Evolutionary conservation across 2,888 invertebrate genomes (phyloP).

Genomic region (Theodoxus fluviatilis): DNA sequence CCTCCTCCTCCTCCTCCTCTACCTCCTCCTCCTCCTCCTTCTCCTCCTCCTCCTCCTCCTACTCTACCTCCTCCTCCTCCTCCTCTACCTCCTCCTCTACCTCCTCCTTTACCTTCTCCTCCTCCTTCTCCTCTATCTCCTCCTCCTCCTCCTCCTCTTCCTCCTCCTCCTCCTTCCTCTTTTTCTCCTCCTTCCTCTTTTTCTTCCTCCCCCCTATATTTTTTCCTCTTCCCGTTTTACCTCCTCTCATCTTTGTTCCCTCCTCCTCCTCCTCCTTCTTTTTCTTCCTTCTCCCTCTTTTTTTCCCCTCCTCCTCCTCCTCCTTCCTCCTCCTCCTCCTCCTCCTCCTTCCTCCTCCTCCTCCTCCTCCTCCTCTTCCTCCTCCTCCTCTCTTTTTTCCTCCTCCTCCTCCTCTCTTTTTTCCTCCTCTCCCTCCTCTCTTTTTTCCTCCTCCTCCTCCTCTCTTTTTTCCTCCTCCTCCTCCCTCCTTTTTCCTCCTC

Average conservation of each 20-base stretch:
- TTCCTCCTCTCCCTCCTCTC: not conserved
- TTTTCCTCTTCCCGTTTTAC: not conserved
- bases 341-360: not conserved
- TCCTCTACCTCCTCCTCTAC: not conserved
- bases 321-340: not conserved
- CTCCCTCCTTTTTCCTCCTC: not conserved
- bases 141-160: not conserved
- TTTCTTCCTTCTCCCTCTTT: not conserved
- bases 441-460: not conserved
- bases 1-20: not conserved
- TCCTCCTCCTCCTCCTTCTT: not conserved
- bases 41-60: no score
- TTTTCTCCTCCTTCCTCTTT: not conserved
- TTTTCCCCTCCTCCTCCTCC: constrained; percentile 4
- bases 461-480: not conserved
- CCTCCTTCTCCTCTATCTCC: not conserved
- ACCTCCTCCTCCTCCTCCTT: not conserved
- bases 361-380: not conserved
- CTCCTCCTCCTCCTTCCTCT: not conserved
- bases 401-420: not conserved
- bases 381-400: not conserved
- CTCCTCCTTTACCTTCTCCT: not conserved
- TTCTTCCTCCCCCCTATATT: not conserved
- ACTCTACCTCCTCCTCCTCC: no score
- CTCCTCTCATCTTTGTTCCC: not conserved